Base-by-base conservation (phyloP, 2,113 vertebrate genomes). In the Xyliphius kryptos region DNA sequence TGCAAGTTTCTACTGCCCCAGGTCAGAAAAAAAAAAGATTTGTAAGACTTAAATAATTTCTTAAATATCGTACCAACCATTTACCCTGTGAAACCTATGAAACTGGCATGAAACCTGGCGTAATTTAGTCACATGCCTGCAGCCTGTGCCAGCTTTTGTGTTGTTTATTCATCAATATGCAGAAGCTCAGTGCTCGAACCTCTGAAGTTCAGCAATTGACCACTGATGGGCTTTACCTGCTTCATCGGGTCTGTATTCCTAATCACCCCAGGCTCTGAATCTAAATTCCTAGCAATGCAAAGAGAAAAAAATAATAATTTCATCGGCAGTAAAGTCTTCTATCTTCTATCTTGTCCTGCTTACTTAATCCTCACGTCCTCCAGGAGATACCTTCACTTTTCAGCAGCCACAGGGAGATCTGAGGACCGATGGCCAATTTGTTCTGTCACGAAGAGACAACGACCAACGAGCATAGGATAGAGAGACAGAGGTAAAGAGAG, bases 381-480 rank as follows among this genome's bases (percentile, higher is more conserved):
- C 64, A 50, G 63, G 54, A 21, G 48, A n/a, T 68, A 64, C 71
- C 46, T 79, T 81, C 74, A 1, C 78, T 81, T 65, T 7, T 72
- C 9, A 80, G 83, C 74, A 75, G 73, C 76, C 72, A 83, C 78
- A 79, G 71, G 38, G 76, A 83, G 86, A 88, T 81, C 78, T 83
- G 82, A 85, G 76, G 72, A 80, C 82, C 37, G 70, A n/a, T n/a
- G 70, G n/a, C n/a, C n/a, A n/a, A n/a, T 88, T 87, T 88, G 83
- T 86, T 84, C 82, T 87, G 83, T 88, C 82, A 79, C 82, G 83
- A 83, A 84, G 83, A 86, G 80, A n/a, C n/a, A n/a, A 66, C 56
- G 58, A 62, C 56, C 36, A 47, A 26, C 51, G 40, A n/a, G n/a
- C n/a, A n/a, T n/a, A n/a, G n/a, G n/a, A n/a, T n/a, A n/a, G n/a